These are phyloP conservation scores for Cranoglanis bouderius DNA, from an alignment of 2,113 vertebrate species.

Conservation along the genomic window DNA sequence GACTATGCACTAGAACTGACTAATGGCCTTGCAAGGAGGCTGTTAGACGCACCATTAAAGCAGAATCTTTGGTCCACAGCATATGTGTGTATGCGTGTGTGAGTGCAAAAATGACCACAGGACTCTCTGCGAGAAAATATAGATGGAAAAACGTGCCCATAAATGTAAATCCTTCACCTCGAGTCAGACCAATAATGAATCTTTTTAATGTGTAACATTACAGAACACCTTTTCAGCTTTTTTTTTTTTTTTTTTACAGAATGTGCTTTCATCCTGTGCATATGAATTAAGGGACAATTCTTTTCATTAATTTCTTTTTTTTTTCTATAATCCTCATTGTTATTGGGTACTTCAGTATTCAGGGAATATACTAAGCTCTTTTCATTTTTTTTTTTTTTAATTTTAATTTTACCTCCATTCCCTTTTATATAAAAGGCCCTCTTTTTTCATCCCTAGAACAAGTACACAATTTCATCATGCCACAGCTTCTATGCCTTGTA, in stretches of 20 bases:
- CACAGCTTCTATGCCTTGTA: neutral
- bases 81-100: conserved; percentile 31
- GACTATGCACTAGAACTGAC: conserved; percentile 60
- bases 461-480: conserved; percentile 5
- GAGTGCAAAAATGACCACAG: conserved; percentile 30
- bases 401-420: neutral
- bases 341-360: conserved; percentile 14
- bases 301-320: neutral
- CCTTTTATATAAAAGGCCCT: neutral
- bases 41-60: conserved; percentile 64
- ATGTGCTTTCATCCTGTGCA: neutral
- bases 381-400: neutral
- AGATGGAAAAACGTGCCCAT: conserved; percentile 1
- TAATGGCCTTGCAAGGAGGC: conserved; percentile 65
- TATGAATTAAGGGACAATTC: conserved; percentile 13
- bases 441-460: neutral
- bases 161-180: conserved; percentile 25
- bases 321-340: neutral
- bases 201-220: conserved; percentile 21
- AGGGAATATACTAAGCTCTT: conserved; percentile 10
- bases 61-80: conserved; percentile 39
- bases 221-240: neutral
- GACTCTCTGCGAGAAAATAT: conserved; percentile 20
- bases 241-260: neutral
- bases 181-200: conserved; percentile 8